These are phyloP conservation scores for Gymnoscopelus braueri DNA, from an alignment of 2,797 vertebrate genomes.

Conservation along the genomic window DNA sequence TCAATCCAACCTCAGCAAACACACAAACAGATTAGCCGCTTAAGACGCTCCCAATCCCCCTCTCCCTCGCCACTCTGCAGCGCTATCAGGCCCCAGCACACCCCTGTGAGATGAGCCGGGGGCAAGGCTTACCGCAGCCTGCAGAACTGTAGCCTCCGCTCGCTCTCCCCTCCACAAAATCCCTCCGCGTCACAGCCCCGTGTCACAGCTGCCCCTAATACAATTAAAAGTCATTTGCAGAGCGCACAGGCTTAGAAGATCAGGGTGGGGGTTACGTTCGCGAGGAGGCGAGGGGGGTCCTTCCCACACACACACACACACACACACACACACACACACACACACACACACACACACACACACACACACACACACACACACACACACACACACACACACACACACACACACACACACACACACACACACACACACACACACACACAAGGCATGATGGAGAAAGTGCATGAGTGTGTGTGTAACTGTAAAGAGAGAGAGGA, in stretches of 20 bases:
- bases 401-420: too few species aligned
- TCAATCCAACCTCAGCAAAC: slow-evolving; percentile 90
- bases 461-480: neutral
- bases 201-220: slow-evolving; percentile 87
- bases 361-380: slow-evolving; percentile 1
- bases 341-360: too few species aligned
- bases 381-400: slow-evolving; percentile 2
- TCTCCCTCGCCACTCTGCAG: slow-evolving; percentile 79
- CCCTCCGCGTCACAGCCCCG: slow-evolving; percentile 79
- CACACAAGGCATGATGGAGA: too few species aligned
- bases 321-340: slow-evolving; percentile 8
- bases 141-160: slow-evolving; percentile 69
- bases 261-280: slow-evolving; percentile 59
- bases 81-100: slow-evolving; percentile 86
- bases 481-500: too few species aligned
- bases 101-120: slow-evolving; percentile 85
- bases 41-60: slow-evolving; percentile 82
- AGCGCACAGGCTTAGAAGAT: slow-evolving; percentile 81
- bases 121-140: slow-evolving; percentile 80
- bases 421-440: neutral
- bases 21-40: slow-evolving; percentile 86
- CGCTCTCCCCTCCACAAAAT: slow-evolving; percentile 75
- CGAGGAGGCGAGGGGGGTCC: slow-evolving; percentile 21
- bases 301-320: slow-evolving; percentile 16
- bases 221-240: slow-evolving; percentile 89